phyloP scores from a whole-genome alignment of 2,888 invertebrate species.

The Trichacis sp. region DNA sequence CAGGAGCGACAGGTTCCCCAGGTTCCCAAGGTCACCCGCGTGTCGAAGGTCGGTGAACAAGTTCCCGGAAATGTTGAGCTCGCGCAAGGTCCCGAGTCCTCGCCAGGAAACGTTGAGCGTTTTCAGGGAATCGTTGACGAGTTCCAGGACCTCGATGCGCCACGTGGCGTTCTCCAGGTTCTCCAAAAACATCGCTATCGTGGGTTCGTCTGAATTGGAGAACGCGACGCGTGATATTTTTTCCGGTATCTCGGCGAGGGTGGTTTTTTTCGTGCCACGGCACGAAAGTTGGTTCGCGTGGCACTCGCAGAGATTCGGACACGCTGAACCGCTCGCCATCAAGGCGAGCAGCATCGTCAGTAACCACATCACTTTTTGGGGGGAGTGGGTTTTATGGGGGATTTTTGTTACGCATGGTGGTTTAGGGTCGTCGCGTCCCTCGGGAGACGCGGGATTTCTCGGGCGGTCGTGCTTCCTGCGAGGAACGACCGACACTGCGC shows the following conservation, averaged over 20 bases:
- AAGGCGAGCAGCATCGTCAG: conserved; percentile 62
- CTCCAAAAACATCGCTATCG: conserved; percentile 42
- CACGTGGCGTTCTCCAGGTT: conserved; percentile 37
- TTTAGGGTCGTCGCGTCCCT: too few relatives aligned
- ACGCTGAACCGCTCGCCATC: conserved; percentile 63
- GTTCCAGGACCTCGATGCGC: conserved; percentile 43
- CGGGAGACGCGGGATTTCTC: conserved; percentile 14
- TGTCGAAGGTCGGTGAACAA: conserved; percentile 48
- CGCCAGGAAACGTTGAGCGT: conserved; percentile 53
- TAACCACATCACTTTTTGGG: conserved; percentile 56
- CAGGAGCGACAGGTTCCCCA: conserved; percentile 70
- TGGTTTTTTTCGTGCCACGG: conserved; percentile 46
- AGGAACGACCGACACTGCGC: conserved; percentile 63
- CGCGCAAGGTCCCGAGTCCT: conserved; percentile 45
- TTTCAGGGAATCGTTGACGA: conserved; percentile 56
- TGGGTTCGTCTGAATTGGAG: conserved; percentile 46
- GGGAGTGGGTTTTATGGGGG: background rate
- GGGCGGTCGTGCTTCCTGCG: conserved; percentile 53
- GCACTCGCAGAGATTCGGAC: conserved; percentile 61
- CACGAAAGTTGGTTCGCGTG: conserved; percentile 46
- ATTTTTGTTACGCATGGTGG: too few relatives aligned
- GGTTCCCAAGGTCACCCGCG: conserved; percentile 45
- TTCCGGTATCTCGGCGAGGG: too few relatives aligned
- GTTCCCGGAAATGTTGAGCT: conserved; percentile 59
- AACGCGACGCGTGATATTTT: conserved; percentile 28